Base-by-base conservation (phyloP, 2,888 invertebrate genomes). In the Horisme vitalbata region DNA sequence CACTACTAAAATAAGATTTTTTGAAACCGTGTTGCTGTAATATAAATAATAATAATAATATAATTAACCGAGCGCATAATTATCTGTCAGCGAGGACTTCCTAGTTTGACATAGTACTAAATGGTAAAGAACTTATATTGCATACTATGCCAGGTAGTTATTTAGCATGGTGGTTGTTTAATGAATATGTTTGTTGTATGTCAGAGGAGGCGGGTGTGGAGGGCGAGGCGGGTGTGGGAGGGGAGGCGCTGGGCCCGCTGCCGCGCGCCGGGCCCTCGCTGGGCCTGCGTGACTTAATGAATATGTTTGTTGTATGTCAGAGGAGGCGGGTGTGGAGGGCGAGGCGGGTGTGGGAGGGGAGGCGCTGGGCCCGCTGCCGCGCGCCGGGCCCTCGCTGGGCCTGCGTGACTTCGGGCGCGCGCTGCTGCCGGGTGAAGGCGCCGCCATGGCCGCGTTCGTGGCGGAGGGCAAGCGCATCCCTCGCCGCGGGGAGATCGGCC, bases 401-500 rank as follows among this genome's bases (percentile, higher is more conserved):
- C 76, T 63, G 48, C 95, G 94, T 77, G 97, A 97, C 76, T 96
- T 95, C 82, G 97, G 97, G 4, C 95, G 97, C 76, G 99, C 99
- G 20, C 85, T 99, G 70, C 84, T 99, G 63, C 99, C 99, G 0
- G 99, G 99, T 41, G 99, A 99, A 91, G 99, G 97, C 65, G 99
- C 99, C 24, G 99, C 99, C 2, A 99, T 99, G 99, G 99, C 99
- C 2, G 99, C 99, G 0, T 99, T 94, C 79, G 98, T 99, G 7
- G 98, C 98, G 0, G 99, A 99, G 79, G 99, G 99, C 8, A 99
- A 99, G 86, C 92, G 99, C 52, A 99, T 99, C 68, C 99, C 99
- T 0, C 91, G 99, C 27, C 92, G 99, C 91, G 99, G 99, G 66
- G 99, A 99, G 91, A 99, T 99, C 61, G 99, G 99, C 0, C 91